Conservation (phyloP, 2,888 invertebrate genomes). For the Yponomeuta evonymella region DNA sequence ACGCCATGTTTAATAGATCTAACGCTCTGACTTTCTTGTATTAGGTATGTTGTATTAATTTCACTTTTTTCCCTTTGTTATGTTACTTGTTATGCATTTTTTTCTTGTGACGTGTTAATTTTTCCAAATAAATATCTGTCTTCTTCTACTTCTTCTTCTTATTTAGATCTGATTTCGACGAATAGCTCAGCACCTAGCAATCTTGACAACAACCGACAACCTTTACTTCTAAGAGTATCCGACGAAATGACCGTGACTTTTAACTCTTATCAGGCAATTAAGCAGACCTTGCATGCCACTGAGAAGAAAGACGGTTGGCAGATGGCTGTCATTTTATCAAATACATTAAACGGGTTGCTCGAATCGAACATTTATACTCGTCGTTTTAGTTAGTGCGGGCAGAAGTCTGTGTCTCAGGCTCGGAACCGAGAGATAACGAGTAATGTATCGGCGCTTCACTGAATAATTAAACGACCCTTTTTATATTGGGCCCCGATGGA, state of each 20-base stretch:
- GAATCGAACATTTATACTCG: slow-evolving; percentile 59
- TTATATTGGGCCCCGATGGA: slow-evolving; percentile 42
- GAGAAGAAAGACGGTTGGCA: slow-evolving; percentile 51
- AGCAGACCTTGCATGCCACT: slow-evolving; percentile 39
- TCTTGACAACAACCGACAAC: too few relatives aligned
- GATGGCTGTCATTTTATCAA: slow-evolving; percentile 74
- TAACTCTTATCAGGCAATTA: slow-evolving; percentile 65
- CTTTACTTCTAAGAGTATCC: neutral
- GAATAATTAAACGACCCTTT: slow-evolving; percentile 68
- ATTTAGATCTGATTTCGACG: too few relatives aligned
- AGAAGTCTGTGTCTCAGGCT: slow-evolving; percentile 49
- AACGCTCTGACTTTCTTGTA: too few relatives aligned
- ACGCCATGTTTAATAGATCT: too few relatives aligned
- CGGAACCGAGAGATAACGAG: slow-evolving; percentile 54
- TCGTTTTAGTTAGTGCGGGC: slow-evolving; percentile 48
- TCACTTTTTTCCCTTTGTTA: too few relatives aligned
- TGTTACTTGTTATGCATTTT: too few relatives aligned
- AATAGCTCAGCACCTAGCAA: too few relatives aligned
- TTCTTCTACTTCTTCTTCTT: too few relatives aligned
- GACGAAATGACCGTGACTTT: slow-evolving; percentile 33
- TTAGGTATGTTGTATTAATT: too few relatives aligned
- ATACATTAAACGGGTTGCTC: slow-evolving; percentile 70
- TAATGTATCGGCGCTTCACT: slow-evolving; percentile 61
- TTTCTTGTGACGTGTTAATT: too few relatives aligned
- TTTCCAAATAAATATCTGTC: too few relatives aligned